These are phyloP conservation scores for Dolichoris vasculosae DNA, from an alignment of 1,140 invertebrate genomes.

Conservation along the genomic window DNA sequence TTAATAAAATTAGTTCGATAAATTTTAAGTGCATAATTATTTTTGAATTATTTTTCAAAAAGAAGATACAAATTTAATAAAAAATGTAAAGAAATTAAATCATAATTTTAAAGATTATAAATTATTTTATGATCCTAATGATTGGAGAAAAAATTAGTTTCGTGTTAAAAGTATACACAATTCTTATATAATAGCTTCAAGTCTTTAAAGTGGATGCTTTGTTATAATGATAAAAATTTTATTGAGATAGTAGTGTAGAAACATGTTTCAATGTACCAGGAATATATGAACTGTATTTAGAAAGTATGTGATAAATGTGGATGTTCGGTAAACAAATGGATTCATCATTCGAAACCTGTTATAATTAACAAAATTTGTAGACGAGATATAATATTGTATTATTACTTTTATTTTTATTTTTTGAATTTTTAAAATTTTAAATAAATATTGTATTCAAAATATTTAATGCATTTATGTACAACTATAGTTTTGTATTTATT, in stretches of 20 bases:
- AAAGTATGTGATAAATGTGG: background rate
- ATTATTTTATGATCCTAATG: no score
- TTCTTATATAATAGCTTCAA: background rate
- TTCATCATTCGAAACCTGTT: background rate
- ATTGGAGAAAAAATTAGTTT: no score
- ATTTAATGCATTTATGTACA: background rate
- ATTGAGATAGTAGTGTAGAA: constrained; percentile 47
- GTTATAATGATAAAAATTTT: constrained; percentile 21
- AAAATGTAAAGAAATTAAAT: no score
- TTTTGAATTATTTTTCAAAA: no score
- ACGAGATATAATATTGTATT: background rate
- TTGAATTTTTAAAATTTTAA: background rate
- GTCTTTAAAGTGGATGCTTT: background rate
- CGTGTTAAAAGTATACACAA: background rate
- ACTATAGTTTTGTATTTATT: no score
- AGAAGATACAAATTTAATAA: no score
- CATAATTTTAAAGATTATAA: no score
- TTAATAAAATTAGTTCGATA: no score
- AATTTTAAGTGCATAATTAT: no score
- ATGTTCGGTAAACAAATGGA: background rate
- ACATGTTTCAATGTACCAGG: constrained; percentile 43
- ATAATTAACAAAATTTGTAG: background rate
- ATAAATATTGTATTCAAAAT: background rate
- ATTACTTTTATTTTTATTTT: background rate
- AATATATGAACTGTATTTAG: constrained; percentile 16